phyloP scores from a whole-genome alignment of 2,797 vertebrate species.

The Myripristis jacobus region DNA sequence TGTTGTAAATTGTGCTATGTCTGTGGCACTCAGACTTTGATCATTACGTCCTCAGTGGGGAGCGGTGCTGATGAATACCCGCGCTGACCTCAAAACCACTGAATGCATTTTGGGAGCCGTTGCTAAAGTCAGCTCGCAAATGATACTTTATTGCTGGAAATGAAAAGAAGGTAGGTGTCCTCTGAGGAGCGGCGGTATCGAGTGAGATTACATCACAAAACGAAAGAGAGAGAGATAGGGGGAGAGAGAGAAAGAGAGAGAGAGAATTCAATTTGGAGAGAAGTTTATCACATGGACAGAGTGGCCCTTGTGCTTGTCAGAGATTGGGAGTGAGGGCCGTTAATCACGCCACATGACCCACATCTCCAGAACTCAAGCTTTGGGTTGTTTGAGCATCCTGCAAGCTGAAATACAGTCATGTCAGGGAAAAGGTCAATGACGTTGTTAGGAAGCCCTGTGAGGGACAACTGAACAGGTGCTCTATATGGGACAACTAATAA shows the following conservation, averaged over 20 bases:
- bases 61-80: conserved; percentile 67
- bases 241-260: conserved; percentile 60
- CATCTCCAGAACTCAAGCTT: conserved; percentile 57
- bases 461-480: conserved; percentile 55
- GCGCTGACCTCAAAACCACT: conserved; percentile 67
- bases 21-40: conserved; percentile 75
- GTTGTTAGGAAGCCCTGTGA: conserved; percentile 63
- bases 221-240: conserved; percentile 66
- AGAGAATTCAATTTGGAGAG: conserved; percentile 81
- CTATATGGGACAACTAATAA: conserved; percentile 61
- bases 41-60: conserved; percentile 73
- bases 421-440: conserved; percentile 78
- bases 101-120: conserved; percentile 59
- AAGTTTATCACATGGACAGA: conserved; percentile 77
- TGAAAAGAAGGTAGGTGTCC: conserved; percentile 73
- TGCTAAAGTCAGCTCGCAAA: conserved; percentile 61
- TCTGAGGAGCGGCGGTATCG: conserved; percentile 58
- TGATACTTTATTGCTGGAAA: conserved; percentile 75
- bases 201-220: conserved; percentile 76
- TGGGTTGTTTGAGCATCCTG: conserved; percentile 56
- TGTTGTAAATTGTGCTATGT: conserved; percentile 68
- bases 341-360: conserved; percentile 68
- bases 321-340: conserved; percentile 76
- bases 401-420: conserved; percentile 74
- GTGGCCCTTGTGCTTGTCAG: conserved; percentile 81